phyloP scores from a whole-genome alignment of 2,113 vertebrate genomes.

The Daphoenositta chrysoptera region DNA sequence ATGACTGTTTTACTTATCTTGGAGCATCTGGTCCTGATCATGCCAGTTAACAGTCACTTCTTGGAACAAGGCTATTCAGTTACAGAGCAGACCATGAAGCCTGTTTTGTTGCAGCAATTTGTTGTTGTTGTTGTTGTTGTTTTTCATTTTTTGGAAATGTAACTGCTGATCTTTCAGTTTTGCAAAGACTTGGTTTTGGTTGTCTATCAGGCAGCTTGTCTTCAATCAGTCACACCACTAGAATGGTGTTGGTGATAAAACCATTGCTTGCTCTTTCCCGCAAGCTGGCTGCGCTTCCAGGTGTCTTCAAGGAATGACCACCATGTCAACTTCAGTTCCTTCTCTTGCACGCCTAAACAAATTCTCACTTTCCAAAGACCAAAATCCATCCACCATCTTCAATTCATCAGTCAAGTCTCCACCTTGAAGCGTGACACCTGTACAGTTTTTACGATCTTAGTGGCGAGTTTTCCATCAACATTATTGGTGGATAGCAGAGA shows the following conservation, averaged over 20 bases:
- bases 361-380: slow-evolving; percentile 45
- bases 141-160: slow-evolving; percentile 10
- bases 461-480: slow-evolving; percentile 65
- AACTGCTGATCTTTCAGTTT: not conserved
- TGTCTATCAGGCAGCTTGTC: not conserved
- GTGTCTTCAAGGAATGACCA: not conserved
- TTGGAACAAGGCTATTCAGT: not conserved
- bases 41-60: slow-evolving; percentile 4
- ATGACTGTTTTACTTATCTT: not conserved
- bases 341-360: not conserved
- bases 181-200: not conserved
- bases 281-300: not conserved
- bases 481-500: slow-evolving; percentile 56
- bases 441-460: slow-evolving; percentile 77
- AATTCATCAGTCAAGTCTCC: slow-evolving; percentile 73
- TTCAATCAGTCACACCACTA: not conserved
- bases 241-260: not conserved
- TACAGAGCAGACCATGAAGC: not conserved
- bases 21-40: not conserved
- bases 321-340: not conserved
- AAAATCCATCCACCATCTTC: not conserved
- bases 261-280: not conserved
- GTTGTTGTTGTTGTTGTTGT: not conserved
- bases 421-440: slow-evolving; percentile 72
- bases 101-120: not conserved